A percentile compares a stretch with the other conserved stretches of the same genome.
These are phyloP conservation scores for Ranitomeya imitator DNA, from an alignment of 2,113 vertebrate species.

Conservation along the genomic window DNA sequence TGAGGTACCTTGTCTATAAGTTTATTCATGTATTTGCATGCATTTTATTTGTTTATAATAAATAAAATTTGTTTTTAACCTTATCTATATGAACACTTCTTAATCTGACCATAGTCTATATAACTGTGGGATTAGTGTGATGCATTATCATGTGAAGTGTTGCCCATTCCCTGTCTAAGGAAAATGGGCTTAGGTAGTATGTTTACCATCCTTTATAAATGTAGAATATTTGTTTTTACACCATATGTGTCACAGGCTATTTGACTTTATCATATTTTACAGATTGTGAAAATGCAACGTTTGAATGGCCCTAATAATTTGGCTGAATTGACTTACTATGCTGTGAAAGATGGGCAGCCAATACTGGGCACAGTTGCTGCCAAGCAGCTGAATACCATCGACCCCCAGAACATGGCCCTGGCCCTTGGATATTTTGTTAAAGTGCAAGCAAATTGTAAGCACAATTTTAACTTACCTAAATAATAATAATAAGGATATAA, in stretches of 20 bases:
- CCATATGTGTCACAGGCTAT: background rate
- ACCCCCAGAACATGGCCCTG: constrained; percentile 95
- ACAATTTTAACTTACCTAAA: background rate
- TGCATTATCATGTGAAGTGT: too few relatives aligned
- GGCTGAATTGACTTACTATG: constrained; percentile 93
- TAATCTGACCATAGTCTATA: too few relatives aligned
- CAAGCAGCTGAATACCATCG: constrained; percentile 94
- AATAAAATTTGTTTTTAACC: too few relatives aligned
- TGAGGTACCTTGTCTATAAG: too few relatives aligned
- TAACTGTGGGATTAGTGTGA: too few relatives aligned
- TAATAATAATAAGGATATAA: too few relatives aligned
- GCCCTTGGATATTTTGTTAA: constrained; percentile 94
- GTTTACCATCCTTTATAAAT: background rate
- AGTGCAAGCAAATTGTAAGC: constrained; percentile 96
- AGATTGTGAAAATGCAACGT: constrained; percentile 96
- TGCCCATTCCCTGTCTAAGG: too few relatives aligned
- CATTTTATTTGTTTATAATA: too few relatives aligned
- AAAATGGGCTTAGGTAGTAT: too few relatives aligned
- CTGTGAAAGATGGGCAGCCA: constrained; percentile 83
- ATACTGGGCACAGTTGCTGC: constrained; percentile 87
- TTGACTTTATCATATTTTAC: constrained; percentile 13
- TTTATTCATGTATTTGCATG: too few relatives aligned
- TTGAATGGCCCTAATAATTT: constrained; percentile 88
- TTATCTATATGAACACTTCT: too few relatives aligned
- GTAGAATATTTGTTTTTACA: background rate